These are phyloP conservation scores for Pelobates cultripes DNA, from an alignment of 2,797 vertebrate genomes.

Conservation along the genomic window DNA sequence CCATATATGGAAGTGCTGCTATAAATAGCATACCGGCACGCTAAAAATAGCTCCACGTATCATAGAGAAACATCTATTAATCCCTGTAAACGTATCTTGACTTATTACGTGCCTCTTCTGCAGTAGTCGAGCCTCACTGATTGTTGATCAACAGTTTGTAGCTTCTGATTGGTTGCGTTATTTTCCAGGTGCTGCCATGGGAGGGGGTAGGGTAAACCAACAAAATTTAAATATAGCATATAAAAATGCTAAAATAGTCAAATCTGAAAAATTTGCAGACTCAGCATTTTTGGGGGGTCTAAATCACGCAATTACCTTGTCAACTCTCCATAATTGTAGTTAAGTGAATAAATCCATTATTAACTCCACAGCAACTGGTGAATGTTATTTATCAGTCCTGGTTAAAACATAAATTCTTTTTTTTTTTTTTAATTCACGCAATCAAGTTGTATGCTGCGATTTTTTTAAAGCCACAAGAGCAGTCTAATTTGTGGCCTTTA, in stretches of 20 bases:
- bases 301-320: too few species aligned
- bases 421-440: too few species aligned
- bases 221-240: too few species aligned
- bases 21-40: slow-evolving; percentile 27
- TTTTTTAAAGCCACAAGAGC: too few species aligned
- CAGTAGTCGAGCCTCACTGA: neutral
- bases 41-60: slow-evolving; percentile 39
- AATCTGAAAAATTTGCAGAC: too few species aligned
- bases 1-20: slow-evolving; percentile 34
- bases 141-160: neutral
- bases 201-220: neutral
- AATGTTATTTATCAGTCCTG: too few species aligned
- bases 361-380: too few species aligned
- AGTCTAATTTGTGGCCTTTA: neutral
- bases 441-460: neutral
- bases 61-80: slow-evolving; percentile 42
- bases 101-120: neutral
- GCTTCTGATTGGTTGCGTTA: slow-evolving; percentile 16
- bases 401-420: too few species aligned
- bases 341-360: too few species aligned
- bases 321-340: too few species aligned
- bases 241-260: too few species aligned
- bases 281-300: too few species aligned
- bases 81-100: slow-evolving; percentile 29
- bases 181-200: neutral